Percentiles rank a stretch among this genome's conserved stretches.
Evolutionary conservation across 1,140 invertebrate species (phyloP).

Genomic region (Megalopta genalis): DNA sequence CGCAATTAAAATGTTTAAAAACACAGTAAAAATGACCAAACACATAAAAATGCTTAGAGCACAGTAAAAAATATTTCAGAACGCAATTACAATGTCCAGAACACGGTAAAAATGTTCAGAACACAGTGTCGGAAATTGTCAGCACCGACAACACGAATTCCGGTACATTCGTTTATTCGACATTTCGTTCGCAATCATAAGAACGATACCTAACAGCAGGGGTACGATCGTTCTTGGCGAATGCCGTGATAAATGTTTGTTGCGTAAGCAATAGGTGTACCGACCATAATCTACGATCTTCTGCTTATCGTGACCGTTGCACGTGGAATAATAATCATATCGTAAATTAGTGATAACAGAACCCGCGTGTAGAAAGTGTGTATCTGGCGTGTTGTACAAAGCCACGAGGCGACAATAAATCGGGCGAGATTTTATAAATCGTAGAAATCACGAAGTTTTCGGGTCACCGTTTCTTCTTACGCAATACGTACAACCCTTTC

Average conservation of each 20-base stretch:
- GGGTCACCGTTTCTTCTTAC: background rate
- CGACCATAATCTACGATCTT: conserved; percentile 47
- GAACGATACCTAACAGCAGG: conserved; percentile 7
- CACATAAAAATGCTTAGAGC: too few species aligned
- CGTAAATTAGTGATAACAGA: conserved; percentile 57
- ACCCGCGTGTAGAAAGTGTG: background rate
- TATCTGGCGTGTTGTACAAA: too few species aligned
- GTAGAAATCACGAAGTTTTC: background rate
- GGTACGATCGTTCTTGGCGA: conserved; percentile 22
- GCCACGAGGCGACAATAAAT: conserved; percentile 13
- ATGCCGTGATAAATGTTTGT: conserved; percentile 16
- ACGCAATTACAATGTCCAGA: background rate
- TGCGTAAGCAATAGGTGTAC: conserved; percentile 44
- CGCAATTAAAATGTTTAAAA: too few species aligned
- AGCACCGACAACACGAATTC: background rate
- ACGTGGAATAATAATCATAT: conserved; percentile 43
- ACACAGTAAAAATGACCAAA: too few species aligned
- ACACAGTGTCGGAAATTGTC: background rate
- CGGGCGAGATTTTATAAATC: background rate
- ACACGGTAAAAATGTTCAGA: background rate
- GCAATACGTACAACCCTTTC: background rate
- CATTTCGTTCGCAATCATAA: background rate
- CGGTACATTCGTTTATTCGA: background rate
- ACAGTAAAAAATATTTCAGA: too few species aligned
- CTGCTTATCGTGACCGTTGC: conserved; percentile 42